Conservation (phyloP, 2,797 vertebrate genomes). For the Distichodus sexfasciatus region DNA sequence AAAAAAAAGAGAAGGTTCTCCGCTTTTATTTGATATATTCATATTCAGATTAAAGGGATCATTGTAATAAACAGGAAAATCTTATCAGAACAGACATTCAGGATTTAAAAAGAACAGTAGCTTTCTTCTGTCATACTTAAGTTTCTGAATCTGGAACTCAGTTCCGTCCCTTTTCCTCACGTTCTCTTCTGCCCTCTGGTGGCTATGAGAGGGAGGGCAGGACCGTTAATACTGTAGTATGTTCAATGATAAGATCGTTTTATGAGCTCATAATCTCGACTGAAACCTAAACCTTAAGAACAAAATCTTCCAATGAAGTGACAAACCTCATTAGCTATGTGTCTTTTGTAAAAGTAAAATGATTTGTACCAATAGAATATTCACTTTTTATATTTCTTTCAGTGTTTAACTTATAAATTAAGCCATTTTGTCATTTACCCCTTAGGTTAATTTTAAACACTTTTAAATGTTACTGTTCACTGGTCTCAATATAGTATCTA, state of each 20-base stretch:
- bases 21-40: not conserved
- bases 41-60: not conserved
- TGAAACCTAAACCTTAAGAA: conserved; percentile 13
- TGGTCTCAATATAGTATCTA: conserved; percentile 1
- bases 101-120: too few relatives aligned
- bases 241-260: not conserved
- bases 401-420: conserved; percentile 7
- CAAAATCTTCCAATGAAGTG: conserved; percentile 24
- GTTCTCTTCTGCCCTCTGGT: conserved; percentile 50
- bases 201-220: conserved; percentile 31
- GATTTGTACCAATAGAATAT: conserved; percentile 31
- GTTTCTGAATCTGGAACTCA: too few relatives aligned
- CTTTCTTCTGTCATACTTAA: too few relatives aligned
- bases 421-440: not conserved
- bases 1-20: not conserved
- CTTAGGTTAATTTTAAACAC: too few relatives aligned
- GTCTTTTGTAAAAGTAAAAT: conserved; percentile 41
- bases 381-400: conserved; percentile 34
- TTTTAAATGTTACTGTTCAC: not conserved
- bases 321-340: conserved; percentile 31
- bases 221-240: too few relatives aligned
- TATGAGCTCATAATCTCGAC: too few relatives aligned
- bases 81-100: too few relatives aligned
- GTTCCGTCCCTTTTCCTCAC: conserved; percentile 30
- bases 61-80: too few relatives aligned